Conservation (phyloP, 2,797 vertebrate species). For the Champsocephalus esox region DNA sequence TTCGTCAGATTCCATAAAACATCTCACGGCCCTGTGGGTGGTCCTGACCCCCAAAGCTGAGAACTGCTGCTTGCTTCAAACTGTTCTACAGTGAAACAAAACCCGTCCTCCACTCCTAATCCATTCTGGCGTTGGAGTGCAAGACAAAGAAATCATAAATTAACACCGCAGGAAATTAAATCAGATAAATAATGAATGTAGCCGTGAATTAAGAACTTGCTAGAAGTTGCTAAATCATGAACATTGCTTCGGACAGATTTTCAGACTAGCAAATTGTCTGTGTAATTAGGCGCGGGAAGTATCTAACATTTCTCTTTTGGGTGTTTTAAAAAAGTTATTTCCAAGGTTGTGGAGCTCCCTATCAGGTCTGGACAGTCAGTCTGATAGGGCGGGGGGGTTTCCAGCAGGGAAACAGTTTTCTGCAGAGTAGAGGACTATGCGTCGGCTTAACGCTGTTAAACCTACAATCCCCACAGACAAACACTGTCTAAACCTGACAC, state of each 20-base stretch:
- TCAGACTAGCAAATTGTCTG: constrained; percentile 32
- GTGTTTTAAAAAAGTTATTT: constrained; percentile 62
- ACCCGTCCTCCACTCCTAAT: constrained; percentile 24
- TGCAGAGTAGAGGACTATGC: constrained; percentile 80
- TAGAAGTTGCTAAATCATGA: constrained; percentile 38
- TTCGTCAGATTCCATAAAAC: constrained; percentile 62
- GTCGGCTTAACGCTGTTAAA: constrained; percentile 81
- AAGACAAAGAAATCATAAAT: constrained; percentile 45
- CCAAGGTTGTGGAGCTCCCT: constrained; percentile 72
- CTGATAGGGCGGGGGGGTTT: constrained; percentile 55
- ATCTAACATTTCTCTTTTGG: constrained; percentile 49
- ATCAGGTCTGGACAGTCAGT: constrained; percentile 76
- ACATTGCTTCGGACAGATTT: constrained; percentile 16
- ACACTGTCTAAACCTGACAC: constrained; percentile 79
- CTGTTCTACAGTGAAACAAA: constrained; percentile 27
- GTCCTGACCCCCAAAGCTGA: constrained; percentile 49
- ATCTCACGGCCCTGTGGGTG: constrained; percentile 41
- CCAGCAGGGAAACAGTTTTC: constrained; percentile 75
- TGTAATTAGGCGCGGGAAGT: constrained; percentile 50
- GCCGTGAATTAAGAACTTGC: constrained; percentile 1
- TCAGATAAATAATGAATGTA: constrained; percentile 33
- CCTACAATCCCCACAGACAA: constrained; percentile 81
- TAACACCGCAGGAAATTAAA: constrained; percentile 21
- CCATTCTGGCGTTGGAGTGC: constrained; percentile 12
- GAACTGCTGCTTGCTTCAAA: constrained; percentile 48